Evolutionary conservation across 2,888 invertebrate genomes (phyloP).

Genomic region (Ornithoptera alexandrae): DNA sequence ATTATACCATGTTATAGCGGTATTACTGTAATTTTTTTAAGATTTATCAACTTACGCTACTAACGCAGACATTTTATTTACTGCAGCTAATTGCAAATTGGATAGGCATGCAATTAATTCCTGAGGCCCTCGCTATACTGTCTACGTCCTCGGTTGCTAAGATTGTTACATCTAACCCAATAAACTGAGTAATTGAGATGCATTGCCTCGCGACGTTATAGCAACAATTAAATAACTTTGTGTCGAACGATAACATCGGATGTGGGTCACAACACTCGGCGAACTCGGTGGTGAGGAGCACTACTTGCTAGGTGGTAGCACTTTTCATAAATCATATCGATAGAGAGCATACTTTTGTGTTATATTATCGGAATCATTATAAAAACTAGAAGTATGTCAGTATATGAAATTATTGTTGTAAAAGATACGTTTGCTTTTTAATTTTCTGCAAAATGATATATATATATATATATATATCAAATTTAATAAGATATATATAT

Average conservation of each 20-base stretch:
- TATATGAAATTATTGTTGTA: no score
- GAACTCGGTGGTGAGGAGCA: background rate
- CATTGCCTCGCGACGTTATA: slow-evolving; percentile 9
- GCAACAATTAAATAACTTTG: slow-evolving; percentile 5
- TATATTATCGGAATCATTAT: no score
- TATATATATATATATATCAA: no score
- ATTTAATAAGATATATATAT: no score
- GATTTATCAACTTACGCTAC: slow-evolving; percentile 5
- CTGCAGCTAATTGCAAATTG: slow-evolving; percentile 29
- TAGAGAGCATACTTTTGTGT: no score
- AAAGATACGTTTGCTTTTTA: no score
- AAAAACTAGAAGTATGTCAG: no score
- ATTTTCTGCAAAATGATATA: no score
- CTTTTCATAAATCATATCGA: background rate
- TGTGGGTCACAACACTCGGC: slow-evolving; percentile 2
- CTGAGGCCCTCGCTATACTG: slow-evolving; percentile 18
- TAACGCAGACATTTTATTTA: slow-evolving; percentile 25
- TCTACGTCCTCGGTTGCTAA: slow-evolving; percentile 16
- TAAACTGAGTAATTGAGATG: slow-evolving; percentile 27
- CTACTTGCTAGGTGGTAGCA: background rate
- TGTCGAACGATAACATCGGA: slow-evolving; percentile 1
- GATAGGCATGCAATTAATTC: slow-evolving; percentile 26
- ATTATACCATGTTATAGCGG: no score
- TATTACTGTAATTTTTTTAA: background rate
- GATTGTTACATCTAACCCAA: slow-evolving; percentile 28